phyloP scores from a whole-genome alignment of 2,113 vertebrate species.

The Melanerpes aurifrons region DNA sequence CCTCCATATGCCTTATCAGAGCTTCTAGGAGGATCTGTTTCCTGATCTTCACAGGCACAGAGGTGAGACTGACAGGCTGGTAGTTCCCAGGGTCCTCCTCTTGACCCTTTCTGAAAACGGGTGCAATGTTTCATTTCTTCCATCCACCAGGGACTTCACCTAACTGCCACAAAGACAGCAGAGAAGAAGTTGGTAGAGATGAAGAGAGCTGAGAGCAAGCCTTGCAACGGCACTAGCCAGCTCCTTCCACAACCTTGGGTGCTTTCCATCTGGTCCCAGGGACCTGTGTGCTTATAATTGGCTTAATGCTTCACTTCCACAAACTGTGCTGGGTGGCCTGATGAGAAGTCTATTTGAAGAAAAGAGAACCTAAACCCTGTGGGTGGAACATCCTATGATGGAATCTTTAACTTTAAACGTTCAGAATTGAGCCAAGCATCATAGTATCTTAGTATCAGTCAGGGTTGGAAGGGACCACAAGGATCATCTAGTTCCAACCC shows the following conservation, averaged over 20 bases:
- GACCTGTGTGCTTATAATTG: not conserved
- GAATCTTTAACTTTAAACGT: not conserved
- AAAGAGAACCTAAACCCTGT: not conserved
- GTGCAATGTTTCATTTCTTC: not conserved
- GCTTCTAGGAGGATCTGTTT: too few species aligned
- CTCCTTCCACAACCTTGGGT: not conserved
- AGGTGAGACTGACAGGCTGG: too few species aligned
- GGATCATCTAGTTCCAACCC: too few species aligned
- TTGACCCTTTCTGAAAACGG: not conserved
- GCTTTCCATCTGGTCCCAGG: not conserved
- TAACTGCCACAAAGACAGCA: not conserved
- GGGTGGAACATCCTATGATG: not conserved
- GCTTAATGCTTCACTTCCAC: not conserved
- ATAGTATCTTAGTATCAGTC: too few species aligned
- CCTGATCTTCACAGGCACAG: too few species aligned
- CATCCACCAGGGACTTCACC: not conserved
- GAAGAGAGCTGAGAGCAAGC: not conserved
- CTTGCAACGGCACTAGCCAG: not conserved
- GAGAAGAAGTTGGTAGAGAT: not conserved
- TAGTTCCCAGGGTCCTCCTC: not conserved
- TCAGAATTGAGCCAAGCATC: not conserved
- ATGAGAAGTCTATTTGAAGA: fast-evolving
- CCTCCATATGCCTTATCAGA: too few species aligned
- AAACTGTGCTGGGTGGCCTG: not conserved
- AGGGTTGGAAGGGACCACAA: too few species aligned